Base-by-base conservation (phyloP, 2,797 vertebrate genomes). In the Psittacula derbiana region DNA sequence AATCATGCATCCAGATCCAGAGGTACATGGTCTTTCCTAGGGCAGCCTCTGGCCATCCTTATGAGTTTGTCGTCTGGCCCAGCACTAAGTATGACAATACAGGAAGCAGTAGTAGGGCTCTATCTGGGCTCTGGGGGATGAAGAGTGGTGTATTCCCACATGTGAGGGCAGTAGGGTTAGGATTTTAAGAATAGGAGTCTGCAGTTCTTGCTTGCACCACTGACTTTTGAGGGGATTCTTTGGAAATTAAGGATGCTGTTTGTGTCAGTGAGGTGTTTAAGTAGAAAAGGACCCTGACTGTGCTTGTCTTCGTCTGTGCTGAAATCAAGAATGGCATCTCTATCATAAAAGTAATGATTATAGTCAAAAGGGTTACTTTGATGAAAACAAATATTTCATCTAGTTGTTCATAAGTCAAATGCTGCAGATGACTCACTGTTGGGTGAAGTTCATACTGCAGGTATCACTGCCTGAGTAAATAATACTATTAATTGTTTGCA, bases 401-500 rank as follows among this genome's bases (percentile, higher is more conserved):
- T 81, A 71, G 28, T 65, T 76, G 44, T 61, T 96, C 44, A 27
- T 61, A 53, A 80, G 53, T 12, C 49, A 61, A 20, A 31, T 61
- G 50, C 23, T 88, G 47, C 43, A 86, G 58, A 81, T 44, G 88
- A 91, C 50, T 90, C 57, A 76, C 15, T 20, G 4, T 1, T 31
- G 24, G 27, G 31, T 65, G 40, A 66, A 71, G 31, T 85, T 86
- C 85, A 65, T 70, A 28, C 28, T 17, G 12, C 58, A 84, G 67
- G 44, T 94, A 76, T 81, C 67, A 31, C 36, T 76, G 40, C 20
- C 66, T 72, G 66, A 65, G 60, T 88, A 90, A 96, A 95, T 91
- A 94, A 88, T 57, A 31, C 10, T 20, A 52, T 88, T 95, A 96
- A 88, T 81, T 88, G 66, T 85, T 93, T 90, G 58, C 25, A 33